Conservation (phyloP, 2,113 vertebrate genomes). For the Mormoops blainvillei region DNA sequence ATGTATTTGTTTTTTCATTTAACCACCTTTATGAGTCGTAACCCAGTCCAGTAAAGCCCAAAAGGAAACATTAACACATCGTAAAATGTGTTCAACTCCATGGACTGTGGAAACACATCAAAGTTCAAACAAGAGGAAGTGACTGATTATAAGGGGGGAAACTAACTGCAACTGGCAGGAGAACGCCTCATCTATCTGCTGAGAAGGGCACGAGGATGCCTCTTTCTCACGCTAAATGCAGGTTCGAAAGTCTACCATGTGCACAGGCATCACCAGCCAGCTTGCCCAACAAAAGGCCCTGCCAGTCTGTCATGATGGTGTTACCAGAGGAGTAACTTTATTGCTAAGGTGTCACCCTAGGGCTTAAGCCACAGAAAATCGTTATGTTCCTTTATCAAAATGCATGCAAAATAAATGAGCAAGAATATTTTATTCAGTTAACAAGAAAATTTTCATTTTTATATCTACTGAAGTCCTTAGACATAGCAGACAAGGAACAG, state of each 20-base stretch:
- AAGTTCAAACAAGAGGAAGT: neutral
- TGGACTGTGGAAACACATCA: neutral
- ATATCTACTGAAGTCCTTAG: neutral
- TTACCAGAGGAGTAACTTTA: neutral
- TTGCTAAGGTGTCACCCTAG: neutral
- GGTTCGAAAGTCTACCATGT: neutral
- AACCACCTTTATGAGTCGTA: neutral
- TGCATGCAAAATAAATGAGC: neutral
- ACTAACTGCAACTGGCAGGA: neutral
- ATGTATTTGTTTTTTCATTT: neutral
- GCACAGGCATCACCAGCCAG: neutral
- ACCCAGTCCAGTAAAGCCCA: neutral
- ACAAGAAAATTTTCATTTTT: neutral
- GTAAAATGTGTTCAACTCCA: neutral
- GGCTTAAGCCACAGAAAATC: neutral
- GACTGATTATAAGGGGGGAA: neutral
- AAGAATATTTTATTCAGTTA: neutral
- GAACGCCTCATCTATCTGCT: neutral
- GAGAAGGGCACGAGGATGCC: neutral
- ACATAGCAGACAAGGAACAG: neutral
- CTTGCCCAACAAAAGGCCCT: neutral
- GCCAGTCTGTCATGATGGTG: neutral
- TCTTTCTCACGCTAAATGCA: neutral
- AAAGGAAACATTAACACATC: neutral
- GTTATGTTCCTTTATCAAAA: neutral